phyloP scores from a whole-genome alignment of 2,888 invertebrate genomes.

The Habrosyne pyritoides region DNA sequence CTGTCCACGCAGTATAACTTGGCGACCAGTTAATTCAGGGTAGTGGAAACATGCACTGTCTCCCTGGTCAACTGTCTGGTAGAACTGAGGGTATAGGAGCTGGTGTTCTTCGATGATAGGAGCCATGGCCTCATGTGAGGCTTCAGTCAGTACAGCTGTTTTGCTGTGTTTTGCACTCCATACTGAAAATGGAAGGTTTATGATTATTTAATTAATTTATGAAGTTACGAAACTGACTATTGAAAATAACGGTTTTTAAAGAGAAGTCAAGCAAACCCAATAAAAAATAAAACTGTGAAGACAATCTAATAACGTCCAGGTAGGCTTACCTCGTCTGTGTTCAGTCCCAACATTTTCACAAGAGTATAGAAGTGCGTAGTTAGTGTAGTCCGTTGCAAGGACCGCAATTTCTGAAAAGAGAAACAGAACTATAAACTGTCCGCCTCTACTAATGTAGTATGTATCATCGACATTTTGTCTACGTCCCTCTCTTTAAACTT shows the following conservation, averaged over 20 bases:
- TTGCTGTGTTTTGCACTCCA: constrained; percentile 75
- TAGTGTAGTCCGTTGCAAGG: constrained; percentile 65
- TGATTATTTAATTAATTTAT: too few relatives aligned
- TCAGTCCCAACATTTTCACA: constrained; percentile 56
- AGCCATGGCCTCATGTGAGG: constrained; percentile 44
- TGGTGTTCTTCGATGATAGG: constrained; percentile 41
- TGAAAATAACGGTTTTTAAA: too few relatives aligned
- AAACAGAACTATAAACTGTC: too few relatives aligned
- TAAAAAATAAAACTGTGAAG: too few relatives aligned
- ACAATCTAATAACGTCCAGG: not conserved
- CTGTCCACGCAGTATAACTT: constrained; percentile 65
- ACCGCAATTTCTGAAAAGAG: constrained; percentile 61
- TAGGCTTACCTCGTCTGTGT: constrained; percentile 55
- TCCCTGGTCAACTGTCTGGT: constrained; percentile 49
- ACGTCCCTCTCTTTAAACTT: too few relatives aligned
- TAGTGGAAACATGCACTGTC: constrained; percentile 69
- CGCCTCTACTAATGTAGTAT: too few relatives aligned
- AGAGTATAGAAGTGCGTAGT: constrained; percentile 65
- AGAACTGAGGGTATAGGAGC: constrained; percentile 53
- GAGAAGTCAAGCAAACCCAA: too few relatives aligned
- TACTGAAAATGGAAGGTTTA: constrained; percentile 60
- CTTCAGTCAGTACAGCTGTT: constrained; percentile 37
- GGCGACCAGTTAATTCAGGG: constrained; percentile 46
- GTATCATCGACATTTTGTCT: not conserved
- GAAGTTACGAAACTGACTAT: not conserved